phyloP scores from a whole-genome alignment of 2,888 invertebrate species.

The Hetaerina titia region DNA sequence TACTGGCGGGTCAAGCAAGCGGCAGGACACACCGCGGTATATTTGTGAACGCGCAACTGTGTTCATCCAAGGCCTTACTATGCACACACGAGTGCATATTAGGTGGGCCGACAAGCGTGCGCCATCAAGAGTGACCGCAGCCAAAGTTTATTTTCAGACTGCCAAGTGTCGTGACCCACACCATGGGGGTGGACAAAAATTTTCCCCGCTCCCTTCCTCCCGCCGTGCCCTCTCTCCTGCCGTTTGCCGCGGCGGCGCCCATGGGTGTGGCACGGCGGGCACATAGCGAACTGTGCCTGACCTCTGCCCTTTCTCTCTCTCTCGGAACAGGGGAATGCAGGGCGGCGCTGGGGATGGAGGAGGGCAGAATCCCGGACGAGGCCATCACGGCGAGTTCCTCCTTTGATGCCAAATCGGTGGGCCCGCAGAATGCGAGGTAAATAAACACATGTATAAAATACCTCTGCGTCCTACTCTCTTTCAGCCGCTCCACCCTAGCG shows the following conservation, averaged over 20 bases:
- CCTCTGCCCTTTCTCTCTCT: constrained; percentile 72
- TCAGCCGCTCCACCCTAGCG: background rate
- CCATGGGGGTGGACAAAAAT: background rate
- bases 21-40: background rate
- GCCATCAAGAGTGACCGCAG: background rate
- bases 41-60: background rate
- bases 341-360: constrained; percentile 92
- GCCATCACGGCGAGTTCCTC: constrained; percentile 92
- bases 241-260: constrained; percentile 8
- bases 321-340: constrained; percentile 82
- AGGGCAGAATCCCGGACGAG: constrained; percentile 89
- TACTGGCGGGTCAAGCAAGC: background rate
- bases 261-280: constrained; percentile 2
- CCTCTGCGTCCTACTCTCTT: background rate
- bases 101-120: background rate
- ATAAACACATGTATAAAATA: constrained; percentile 70
- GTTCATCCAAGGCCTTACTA: background rate
- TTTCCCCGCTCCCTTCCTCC: background rate
- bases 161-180: background rate
- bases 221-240: background rate
- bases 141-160: background rate
- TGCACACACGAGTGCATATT: background rate
- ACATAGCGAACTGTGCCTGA: constrained; percentile 71
- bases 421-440: constrained; percentile 93
- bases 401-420: constrained; percentile 91